Percentiles rank a stretch among this genome's conserved stretches.
phyloP scores from a whole-genome alignment of 1,140 invertebrate species.

The Neodiprion lecontei region DNA sequence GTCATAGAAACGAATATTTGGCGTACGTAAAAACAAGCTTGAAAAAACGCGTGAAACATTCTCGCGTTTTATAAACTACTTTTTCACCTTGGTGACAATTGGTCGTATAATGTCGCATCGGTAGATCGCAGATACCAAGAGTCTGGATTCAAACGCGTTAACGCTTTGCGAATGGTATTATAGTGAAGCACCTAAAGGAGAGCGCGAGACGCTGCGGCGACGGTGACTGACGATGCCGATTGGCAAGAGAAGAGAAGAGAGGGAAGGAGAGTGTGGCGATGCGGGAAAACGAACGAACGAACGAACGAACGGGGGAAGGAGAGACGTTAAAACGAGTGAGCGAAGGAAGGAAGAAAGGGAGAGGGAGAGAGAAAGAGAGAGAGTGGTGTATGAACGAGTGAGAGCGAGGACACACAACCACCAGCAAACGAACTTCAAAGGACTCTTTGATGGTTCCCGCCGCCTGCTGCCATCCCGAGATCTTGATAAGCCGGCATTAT shows the following conservation, averaged over 20 bases:
- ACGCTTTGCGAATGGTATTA: no score
- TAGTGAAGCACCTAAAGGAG: no score
- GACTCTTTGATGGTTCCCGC: conserved; percentile 58
- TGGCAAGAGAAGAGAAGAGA: conserved; percentile 6
- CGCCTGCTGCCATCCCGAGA: conserved; percentile 50
- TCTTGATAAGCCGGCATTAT: conserved; percentile 58
- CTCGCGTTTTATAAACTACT: no score
- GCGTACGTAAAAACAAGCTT: no score
- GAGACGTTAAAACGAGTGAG: conserved; percentile 21
- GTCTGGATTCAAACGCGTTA: no score
- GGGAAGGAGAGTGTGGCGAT: conserved; percentile 23
- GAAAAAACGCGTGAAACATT: no score
- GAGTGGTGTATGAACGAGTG: conserved; percentile 30
- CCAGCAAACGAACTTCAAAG: conserved; percentile 53
- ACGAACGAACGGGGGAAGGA: conserved; percentile 29
- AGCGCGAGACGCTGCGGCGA: no score
- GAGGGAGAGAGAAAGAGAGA: conserved; percentile 34
- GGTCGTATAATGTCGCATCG: no score
- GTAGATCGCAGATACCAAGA: no score
- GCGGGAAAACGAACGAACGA: conserved; percentile 23
- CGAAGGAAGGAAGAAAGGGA: conserved; percentile 27
- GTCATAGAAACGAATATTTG: no score
- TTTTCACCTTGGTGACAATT: no score
- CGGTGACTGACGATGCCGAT: conserved; percentile 16
- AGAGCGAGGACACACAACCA: conserved; percentile 39